Evolutionary conservation across 2,113 vertebrate species (phyloP), one percentile per base, ranked within the genome.

Genomic region (Asarcornis scutulata): DNA sequence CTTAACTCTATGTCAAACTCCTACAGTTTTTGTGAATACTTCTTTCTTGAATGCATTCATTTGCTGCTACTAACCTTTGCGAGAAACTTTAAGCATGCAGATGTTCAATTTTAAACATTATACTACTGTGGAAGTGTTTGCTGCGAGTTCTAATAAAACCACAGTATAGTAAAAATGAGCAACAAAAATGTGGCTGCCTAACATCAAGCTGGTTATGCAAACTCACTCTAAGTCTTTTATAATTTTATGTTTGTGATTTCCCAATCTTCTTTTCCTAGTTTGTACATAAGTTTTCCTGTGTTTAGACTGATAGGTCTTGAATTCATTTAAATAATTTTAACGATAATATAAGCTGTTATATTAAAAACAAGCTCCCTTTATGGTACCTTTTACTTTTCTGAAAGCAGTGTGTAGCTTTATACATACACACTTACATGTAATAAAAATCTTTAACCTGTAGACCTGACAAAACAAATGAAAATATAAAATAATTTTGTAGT

Each of bases 211-310:
- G 94, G 81, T 95, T 97, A 91, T 96, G 98, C 97, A 96, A 83
- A 97, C 96, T 97, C 42, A 93, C 94, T 97, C 96, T 98, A 88
- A 97, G 71, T 97, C 96, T 97, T 89, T 50, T 29, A 96, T 98
- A 77, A 97, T 97, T 94, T 97, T 97, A 98, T 98, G 97, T 98
- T 98, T 98, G 97, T 98, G 91, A 98, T 98, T 98, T 98, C 96
- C 97, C 97, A 96, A 3, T 78, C 42, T 18, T 80, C 42, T 93
- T 95, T 96, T 69, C 69, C 27, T 91, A 68, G 69, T 84, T 89
- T 4, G 4, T 77, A 31, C 18, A 23, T 46, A 5, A 74, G 32
- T 71, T 74, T 88, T 42, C 22, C 9, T 72, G 20, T 79, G 18
- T 83, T 93, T 72, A 76, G 23, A 42, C 73, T 68, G 59, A 62